Base-by-base conservation (phyloP, 2,113 vertebrate species). In the Coracopsis vasa region DNA sequence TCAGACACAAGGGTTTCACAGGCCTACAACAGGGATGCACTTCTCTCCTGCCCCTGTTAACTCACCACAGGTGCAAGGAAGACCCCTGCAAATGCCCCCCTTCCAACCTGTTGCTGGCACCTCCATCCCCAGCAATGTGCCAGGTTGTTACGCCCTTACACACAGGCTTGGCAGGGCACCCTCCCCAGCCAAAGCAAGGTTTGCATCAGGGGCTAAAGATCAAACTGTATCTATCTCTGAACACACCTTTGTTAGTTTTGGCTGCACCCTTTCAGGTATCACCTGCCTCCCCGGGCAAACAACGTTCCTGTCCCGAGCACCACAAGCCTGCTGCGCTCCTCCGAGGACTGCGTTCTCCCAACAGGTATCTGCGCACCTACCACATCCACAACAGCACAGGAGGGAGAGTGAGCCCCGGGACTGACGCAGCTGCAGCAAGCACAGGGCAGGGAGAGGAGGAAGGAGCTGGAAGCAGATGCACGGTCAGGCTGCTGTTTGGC, bases 181-280 rank as follows among this genome's bases (percentile, higher is more conserved):
- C 80, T 94, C 86, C 47, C 21, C 77, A 89, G 54, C 62, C 78
- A 71, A 92, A 81, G 80, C 3, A 71, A 84, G 73, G 71, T 69
- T 81, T 72, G 67, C 74, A 87, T 89, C 94, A 87, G 73, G 62
- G 94, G 73, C 89, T 96, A 93, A 89, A 96, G 96, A 94, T 94
- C 94, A 95, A 87, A 70, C 41, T 47, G 21, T 90, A 70, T 82
- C 94, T 97, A 67, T 91, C 84, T 69, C 50, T 21, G 80, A 94
- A 93, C 96, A 95, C 96, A 69, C 96, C 96, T 97, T 96, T 96
- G 96, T 96, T 96, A 94, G 96, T 92, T 94, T 94, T 96, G 95
- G 95, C 95, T 95, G 94, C 80, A 70, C 96, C 86, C 91, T 94
- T 92, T 77, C 88, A 94, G 86, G 90, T 94, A 89, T 95, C 95